Conservation (phyloP, 2,113 vertebrate species). For the Calidris pygmaea region DNA sequence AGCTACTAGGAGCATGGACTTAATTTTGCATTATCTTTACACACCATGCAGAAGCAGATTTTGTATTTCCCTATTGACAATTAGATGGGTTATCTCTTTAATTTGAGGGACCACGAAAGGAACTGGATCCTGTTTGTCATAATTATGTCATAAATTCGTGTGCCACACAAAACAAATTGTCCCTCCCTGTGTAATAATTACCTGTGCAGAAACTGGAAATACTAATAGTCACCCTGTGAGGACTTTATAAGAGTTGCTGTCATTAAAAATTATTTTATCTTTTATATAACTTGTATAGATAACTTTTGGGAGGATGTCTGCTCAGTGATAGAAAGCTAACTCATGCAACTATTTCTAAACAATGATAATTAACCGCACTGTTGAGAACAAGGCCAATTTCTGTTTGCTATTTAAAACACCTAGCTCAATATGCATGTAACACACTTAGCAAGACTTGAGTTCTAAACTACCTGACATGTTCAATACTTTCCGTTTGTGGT, state of each 20-base stretch:
- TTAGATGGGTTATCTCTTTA: neutral
- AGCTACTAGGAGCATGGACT: neutral
- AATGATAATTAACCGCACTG: neutral
- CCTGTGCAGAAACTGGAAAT: neutral
- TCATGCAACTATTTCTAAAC: neutral
- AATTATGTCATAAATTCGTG: neutral
- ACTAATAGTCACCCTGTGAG: neutral
- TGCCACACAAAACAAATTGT: fast-evolving
- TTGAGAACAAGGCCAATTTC: neutral
- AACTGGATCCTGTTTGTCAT: neutral
- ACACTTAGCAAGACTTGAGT: neutral
- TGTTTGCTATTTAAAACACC: neutral
- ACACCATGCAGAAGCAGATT: neutral
- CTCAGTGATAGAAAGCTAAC: neutral
- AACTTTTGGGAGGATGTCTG: neutral
- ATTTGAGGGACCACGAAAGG: neutral
- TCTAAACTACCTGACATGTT: neutral
- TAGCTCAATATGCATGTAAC: neutral
- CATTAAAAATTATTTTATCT: neutral
- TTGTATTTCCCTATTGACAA: fast-evolving
- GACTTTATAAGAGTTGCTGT: neutral
- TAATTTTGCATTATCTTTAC: neutral
- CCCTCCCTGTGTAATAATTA: neutral
- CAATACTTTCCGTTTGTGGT: neutral
- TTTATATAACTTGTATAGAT: neutral